These are phyloP conservation scores for Perca schrenkii DNA, from an alignment of 2,113 vertebrate genomes.

Conservation along the genomic window DNA sequence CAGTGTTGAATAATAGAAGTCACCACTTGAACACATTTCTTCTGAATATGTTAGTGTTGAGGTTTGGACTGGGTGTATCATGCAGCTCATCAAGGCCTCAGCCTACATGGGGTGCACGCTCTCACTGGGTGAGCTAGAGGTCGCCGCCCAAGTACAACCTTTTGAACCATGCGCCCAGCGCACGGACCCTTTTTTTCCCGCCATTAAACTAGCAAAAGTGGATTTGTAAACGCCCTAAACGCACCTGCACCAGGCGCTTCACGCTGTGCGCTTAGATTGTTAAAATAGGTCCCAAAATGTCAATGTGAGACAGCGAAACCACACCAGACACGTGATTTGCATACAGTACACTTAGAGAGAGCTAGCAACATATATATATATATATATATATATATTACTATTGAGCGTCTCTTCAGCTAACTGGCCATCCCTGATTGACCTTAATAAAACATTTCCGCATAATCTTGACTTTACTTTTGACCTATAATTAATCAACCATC, in stretches of 20 bases:
- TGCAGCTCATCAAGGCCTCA: background rate
- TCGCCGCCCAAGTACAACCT: no score
- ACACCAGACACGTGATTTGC: no score
- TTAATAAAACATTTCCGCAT: conserved; percentile 46
- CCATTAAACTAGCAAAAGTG: no score
- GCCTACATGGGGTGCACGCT: no score
- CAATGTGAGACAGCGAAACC: no score
- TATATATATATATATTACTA: background rate
- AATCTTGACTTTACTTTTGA: conserved; percentile 65
- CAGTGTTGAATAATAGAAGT: background rate
- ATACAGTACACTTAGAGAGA: background rate
- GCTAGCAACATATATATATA: background rate
- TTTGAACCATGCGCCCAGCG: no score
- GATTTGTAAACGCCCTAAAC: no score
- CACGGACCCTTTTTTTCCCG: no score
- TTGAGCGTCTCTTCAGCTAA: background rate
- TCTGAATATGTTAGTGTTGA: conserved; percentile 9
- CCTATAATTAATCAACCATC: conserved; percentile 65
- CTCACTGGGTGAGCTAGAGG: no score
- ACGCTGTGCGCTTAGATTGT: no score
- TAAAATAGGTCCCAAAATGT: no score
- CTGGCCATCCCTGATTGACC: conserved; percentile 25
- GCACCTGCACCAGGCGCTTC: no score
- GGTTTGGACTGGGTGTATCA: background rate
- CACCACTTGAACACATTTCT: background rate